phyloP scores from a whole-genome alignment of 53 echinoderm and acorn worm species.

The Luidia sarsii region DNA sequence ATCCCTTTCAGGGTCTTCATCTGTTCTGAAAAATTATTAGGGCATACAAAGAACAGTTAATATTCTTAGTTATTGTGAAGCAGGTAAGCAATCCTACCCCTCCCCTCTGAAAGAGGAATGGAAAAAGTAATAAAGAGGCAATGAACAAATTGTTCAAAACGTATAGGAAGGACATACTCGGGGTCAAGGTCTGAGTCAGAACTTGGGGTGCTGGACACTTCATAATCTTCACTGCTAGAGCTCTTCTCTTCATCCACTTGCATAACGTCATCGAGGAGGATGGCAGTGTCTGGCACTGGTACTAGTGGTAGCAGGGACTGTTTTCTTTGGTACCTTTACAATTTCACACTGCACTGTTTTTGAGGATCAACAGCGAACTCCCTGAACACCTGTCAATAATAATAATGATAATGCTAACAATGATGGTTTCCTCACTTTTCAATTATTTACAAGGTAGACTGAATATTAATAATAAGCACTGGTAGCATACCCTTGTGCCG shows the following conservation, averaged over 20 bases:
- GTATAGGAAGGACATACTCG: background rate
- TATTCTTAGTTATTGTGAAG: background rate
- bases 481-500: no score
- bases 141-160: background rate
- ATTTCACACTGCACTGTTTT: background rate
- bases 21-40: background rate
- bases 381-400: constrained; percentile 6
- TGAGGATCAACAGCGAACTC: background rate
- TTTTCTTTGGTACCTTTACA: background rate
- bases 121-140: background rate
- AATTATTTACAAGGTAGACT: no score
- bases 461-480: no score
- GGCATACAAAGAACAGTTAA: background rate
- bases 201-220: constrained; percentile 8
- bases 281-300: background rate
- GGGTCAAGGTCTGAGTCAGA: constrained; percentile 14
- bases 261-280: background rate
- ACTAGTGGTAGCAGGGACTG: background rate
- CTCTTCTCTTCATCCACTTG: no score
- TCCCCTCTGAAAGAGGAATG: background rate
- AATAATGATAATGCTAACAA: background rate
- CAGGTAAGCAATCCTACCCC: background rate
- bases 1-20: constrained; percentile 1
- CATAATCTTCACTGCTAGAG: no score
- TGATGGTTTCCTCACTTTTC: no score